Percentiles rank a stretch among this genome's conserved stretches.
Conservation (phyloP, 2,113 vertebrate genomes). For the Anoura caudifer region DNA sequence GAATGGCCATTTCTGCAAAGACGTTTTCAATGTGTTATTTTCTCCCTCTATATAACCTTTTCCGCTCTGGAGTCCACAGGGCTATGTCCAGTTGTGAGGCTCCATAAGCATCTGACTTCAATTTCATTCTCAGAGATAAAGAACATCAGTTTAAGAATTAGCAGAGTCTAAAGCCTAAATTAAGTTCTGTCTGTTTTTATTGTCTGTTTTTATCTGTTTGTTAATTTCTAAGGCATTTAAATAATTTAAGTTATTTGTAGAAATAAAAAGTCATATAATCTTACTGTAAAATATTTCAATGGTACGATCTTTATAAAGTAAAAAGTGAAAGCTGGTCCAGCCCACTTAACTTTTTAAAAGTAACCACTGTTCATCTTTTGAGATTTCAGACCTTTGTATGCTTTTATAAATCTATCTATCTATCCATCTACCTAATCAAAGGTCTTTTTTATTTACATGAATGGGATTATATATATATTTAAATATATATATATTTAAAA, state of each 20-base stretch:
- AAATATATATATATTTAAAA: not conserved
- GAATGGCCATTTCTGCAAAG: not conserved
- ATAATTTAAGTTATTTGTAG: not conserved
- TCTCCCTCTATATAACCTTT: not conserved
- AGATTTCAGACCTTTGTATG: not conserved
- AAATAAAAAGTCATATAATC: not conserved
- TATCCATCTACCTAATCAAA: not conserved
- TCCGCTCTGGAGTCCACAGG: not conserved
- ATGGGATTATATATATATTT: not conserved
- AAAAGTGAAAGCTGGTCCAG: not conserved
- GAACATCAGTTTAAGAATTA: not conserved
- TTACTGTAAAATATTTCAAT: constrained; percentile 1
- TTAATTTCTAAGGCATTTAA: not conserved
- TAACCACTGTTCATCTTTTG: not conserved
- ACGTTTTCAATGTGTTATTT: not conserved
- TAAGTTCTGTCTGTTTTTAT: not conserved
- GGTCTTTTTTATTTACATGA: not conserved
- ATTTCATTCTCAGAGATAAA: not conserved
- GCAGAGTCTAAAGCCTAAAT: not conserved
- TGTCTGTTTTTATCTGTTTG: too few relatives aligned
- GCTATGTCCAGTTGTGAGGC: not conserved
- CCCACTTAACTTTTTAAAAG: not conserved
- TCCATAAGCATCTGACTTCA: not conserved
- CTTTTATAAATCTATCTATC: not conserved
- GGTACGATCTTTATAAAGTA: not conserved